These are phyloP conservation scores for Coranthus polyacanthus DNA, from an alignment of 2,797 vertebrate species.

Conservation along the genomic window DNA sequence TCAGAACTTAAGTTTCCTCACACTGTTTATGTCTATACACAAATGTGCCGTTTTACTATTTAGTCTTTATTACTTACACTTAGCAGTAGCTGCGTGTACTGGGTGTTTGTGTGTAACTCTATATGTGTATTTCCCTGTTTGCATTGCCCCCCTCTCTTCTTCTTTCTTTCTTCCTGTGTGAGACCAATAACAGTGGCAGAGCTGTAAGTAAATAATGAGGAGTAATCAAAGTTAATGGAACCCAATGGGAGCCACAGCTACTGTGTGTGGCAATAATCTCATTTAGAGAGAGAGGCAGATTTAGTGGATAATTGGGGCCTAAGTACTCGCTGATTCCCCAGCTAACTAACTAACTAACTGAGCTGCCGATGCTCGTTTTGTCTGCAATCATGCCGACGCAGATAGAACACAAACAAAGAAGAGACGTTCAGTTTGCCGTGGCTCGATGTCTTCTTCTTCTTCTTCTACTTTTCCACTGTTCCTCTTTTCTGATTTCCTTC, in stretches of 20 bases:
- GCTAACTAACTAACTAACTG: constrained; percentile 84
- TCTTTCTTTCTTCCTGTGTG: constrained; percentile 36
- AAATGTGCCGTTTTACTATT: constrained; percentile 25
- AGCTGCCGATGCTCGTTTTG: constrained; percentile 76
- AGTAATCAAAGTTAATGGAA: constrained; percentile 91
- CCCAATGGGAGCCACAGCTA: constrained; percentile 87
- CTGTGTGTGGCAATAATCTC: constrained; percentile 87
- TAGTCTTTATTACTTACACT: constrained; percentile 57
- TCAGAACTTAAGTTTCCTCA: constrained; percentile 8
- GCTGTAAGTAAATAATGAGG: constrained; percentile 91
- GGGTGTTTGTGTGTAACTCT: constrained; percentile 41
- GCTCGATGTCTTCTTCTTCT: not conserved
- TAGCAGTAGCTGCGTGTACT: constrained; percentile 32
- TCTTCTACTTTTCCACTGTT: not conserved
- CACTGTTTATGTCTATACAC: constrained; percentile 9
- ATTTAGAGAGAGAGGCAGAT: constrained; percentile 87
- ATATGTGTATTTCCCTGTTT: constrained; percentile 36
- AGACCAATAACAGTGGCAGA: constrained; percentile 84
- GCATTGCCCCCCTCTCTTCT: constrained; percentile 1
- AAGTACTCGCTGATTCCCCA: constrained; percentile 85
- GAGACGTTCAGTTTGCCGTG: constrained; percentile 4
- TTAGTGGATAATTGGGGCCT: constrained; percentile 88
- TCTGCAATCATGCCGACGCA: constrained; percentile 73
- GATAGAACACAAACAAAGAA: constrained; percentile 72
- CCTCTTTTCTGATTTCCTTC: not conserved